phyloP scores from a whole-genome alignment of 2,797 vertebrate genomes.

The Chaunax sp. region DNA sequence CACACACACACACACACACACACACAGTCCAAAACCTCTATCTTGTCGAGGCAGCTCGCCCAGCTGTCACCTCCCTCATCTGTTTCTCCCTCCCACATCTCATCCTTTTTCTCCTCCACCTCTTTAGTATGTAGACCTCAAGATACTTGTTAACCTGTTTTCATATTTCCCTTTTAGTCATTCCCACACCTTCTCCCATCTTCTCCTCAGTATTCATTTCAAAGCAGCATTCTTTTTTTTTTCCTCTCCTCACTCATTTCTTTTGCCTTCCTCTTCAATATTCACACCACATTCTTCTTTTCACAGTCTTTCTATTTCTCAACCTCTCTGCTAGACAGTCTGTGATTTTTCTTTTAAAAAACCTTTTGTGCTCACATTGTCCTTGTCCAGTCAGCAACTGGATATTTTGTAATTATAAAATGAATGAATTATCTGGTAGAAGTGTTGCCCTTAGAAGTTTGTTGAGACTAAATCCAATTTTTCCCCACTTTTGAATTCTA shows the following conservation, averaged over 20 bases:
- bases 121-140: constrained; percentile 47
- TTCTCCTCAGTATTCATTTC: not conserved
- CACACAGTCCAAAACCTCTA: constrained; percentile 50
- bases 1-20: constrained; percentile 28
- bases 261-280: constrained; percentile 13
- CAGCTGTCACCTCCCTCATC: constrained; percentile 65
- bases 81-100: constrained; percentile 29
- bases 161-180: constrained; percentile 12
- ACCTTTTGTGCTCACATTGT: too few relatives aligned
- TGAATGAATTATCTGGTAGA: too few relatives aligned
- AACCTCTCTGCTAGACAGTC: too few relatives aligned
- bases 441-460: too few relatives aligned
- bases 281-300: not conserved
- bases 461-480: too few relatives aligned
- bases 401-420: too few relatives aligned
- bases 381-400: too few relatives aligned
- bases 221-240: not conserved
- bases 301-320: not conserved
- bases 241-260: constrained; percentile 2
- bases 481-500: too few relatives aligned
- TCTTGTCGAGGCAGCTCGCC: constrained; percentile 69
- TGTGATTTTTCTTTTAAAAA: too few relatives aligned
- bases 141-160: constrained; percentile 27
- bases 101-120: constrained; percentile 18
- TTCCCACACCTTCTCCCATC: not conserved